These are phyloP conservation scores for Oligia fasciuncula DNA, from an alignment of 2,888 invertebrate genomes.

Conservation along the genomic window DNA sequence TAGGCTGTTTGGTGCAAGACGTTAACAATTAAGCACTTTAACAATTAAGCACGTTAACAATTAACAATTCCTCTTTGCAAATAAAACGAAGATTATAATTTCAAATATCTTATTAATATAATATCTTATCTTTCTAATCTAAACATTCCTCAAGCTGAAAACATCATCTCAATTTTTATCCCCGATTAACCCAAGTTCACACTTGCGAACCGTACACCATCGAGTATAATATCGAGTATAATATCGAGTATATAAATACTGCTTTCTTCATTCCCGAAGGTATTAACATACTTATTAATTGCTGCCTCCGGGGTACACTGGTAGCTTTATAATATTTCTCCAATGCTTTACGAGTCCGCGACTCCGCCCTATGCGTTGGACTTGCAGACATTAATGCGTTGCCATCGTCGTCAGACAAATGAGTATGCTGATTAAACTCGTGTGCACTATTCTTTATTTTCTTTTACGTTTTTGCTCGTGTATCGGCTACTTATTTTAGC, in stretches of 20 bases:
- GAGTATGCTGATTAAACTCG: conserved; percentile 84
- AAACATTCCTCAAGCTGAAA: conserved; percentile 23
- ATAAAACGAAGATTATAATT: conserved; percentile 8
- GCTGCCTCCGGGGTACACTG: conserved; percentile 85
- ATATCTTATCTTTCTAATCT: conserved; percentile 6
- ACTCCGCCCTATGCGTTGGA: conserved; percentile 82
- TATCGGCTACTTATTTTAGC: conserved; percentile 59
- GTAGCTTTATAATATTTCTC: conserved; percentile 87
- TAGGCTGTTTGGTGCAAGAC: neutral
- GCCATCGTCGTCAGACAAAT: conserved; percentile 81
- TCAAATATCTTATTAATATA: too few relatives aligned
- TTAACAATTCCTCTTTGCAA: neutral
- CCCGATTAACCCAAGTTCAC: conserved; percentile 71
- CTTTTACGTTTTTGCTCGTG: conserved; percentile 62
- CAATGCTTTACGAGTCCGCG: conserved; percentile 81
- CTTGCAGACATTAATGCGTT: conserved; percentile 74
- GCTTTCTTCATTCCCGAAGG: conserved; percentile 69
- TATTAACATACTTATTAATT: conserved; percentile 89
- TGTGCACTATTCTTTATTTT: conserved; percentile 76
- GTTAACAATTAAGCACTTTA: too few relatives aligned
- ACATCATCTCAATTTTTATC: conserved; percentile 39
- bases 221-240: conserved; percentile 69
- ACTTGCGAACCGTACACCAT: conserved; percentile 69
- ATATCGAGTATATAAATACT: conserved; percentile 70
- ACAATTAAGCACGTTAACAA: neutral